phyloP scores from a whole-genome alignment of 2,888 invertebrate species.

The Ditula angustiorana region DNA sequence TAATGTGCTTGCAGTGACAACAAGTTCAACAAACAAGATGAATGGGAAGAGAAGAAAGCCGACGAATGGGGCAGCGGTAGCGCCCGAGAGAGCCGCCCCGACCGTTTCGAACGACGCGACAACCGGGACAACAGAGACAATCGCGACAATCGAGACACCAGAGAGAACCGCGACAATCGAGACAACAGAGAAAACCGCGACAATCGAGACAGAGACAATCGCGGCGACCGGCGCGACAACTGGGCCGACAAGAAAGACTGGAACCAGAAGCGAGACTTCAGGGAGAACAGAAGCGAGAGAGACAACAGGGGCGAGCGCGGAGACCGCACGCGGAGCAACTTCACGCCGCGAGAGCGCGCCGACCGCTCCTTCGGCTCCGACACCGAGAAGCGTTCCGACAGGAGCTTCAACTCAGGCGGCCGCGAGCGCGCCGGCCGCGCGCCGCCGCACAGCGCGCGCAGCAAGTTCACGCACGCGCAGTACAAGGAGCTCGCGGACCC shows the following conservation, averaged over 20 bases:
- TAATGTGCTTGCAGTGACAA: slow-evolving; percentile 47
- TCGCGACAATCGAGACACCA: slow-evolving; percentile 34
- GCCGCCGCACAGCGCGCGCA: slow-evolving; percentile 64
- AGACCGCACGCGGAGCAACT: slow-evolving; percentile 65
- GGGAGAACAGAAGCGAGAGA: slow-evolving; percentile 46
- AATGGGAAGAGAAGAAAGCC: slow-evolving; percentile 56
- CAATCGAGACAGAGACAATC: no score
- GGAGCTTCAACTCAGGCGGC: slow-evolving; percentile 62
- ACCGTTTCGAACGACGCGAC: slow-evolving; percentile 55
- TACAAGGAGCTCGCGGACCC: slow-evolving; percentile 76
- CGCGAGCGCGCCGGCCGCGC: slow-evolving; percentile 56
- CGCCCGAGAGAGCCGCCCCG: slow-evolving; percentile 46
- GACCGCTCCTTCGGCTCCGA: slow-evolving; percentile 67
- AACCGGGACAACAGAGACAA: slow-evolving; percentile 51
- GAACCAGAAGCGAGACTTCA: slow-evolving; percentile 56
- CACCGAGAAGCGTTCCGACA: slow-evolving; percentile 63
- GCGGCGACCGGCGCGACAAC: slow-evolving; percentile 44
- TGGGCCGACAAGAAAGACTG: slow-evolving; percentile 55
- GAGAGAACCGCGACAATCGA: slow-evolving; percentile 43
- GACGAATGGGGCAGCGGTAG: slow-evolving; percentile 59
- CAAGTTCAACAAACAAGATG: slow-evolving; percentile 61
- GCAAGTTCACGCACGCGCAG: slow-evolving; percentile 68
- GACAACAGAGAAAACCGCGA: slow-evolving; percentile 44
- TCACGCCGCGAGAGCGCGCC: slow-evolving; percentile 70
- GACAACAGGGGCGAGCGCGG: slow-evolving; percentile 49